Base-by-base conservation (phyloP, 2,888 invertebrate species). In the Deilephila elpenor region DNA sequence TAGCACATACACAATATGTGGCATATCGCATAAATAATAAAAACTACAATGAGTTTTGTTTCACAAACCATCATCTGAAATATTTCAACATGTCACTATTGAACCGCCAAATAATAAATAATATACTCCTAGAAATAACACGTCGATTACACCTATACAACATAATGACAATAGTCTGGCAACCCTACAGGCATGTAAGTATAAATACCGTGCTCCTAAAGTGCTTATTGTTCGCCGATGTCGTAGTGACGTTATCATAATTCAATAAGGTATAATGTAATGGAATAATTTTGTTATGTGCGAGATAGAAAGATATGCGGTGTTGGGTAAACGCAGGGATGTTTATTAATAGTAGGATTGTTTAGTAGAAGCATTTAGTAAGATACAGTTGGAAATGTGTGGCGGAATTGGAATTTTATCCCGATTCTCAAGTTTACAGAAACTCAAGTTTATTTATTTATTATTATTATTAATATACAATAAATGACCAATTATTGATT, bases 171-270 rank as follows among this genome's bases (percentile, higher is more conserved):
- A 70, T 25, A 61, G n/a, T 5, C 59, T n/a, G 73, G 71, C 19
- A 60, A 71, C 61, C 73, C 71, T 73, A 53, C 59, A 29, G 44
- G 32, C 64, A 70, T 37, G 70, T 51, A 59, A 64, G 67, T 73
- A 73, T 73, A 73, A 71, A 73, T 73, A 73, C 60, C 70, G 34
- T 53, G 71, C 70, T 72, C 70, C 75, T 73, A 73, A 75, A 75
- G 73, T 71, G 73, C 75, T 73, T 71, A 73, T 75, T 75, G 75
- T 75, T 71, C 64, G 59, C 61, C 72, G 56, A 71, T 72, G 64
- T 73, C 59, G 67, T 71, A 73, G 73, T 71, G 73, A 71, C 72
- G 72, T 62, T 67, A 76, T 74, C 74, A 74, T 73, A 62, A 71
- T 72, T 73, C 74, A 74, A 72, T 73, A 72, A 72, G 53, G 56